Evolutionary conservation across 2,888 invertebrate species (phyloP).

Genomic region (Lasioglossum leucozonium): DNA sequence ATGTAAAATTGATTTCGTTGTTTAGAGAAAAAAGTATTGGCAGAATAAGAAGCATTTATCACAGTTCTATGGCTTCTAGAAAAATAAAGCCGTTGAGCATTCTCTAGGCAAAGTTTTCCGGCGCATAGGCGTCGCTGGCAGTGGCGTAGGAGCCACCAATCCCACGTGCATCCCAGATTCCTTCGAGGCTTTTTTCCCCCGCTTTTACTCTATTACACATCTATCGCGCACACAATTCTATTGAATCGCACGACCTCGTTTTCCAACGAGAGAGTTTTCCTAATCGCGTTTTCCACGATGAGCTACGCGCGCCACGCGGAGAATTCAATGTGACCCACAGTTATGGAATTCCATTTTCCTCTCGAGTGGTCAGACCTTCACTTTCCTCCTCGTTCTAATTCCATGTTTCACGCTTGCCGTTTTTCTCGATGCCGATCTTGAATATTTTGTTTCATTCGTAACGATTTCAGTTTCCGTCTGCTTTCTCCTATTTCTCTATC

Average conservation of each 20-base stretch:
- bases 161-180: conserved; percentile 52
- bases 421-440: conserved; percentile 50
- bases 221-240: conserved; percentile 13
- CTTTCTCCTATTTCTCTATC: neutral
- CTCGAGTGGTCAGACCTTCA: conserved; percentile 54
- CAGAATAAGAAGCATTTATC: neutral
- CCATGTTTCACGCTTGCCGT: conserved; percentile 35
- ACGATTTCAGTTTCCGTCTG: neutral
- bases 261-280: conserved; percentile 41
- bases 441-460: conserved; percentile 14
- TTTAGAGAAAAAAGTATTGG: neutral
- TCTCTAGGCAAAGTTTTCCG: conserved; percentile 39
- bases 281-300: conserved; percentile 38
- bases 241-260: conserved; percentile 42
- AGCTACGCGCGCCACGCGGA: conserved; percentile 26
- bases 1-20: conserved; percentile 3
- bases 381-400: conserved; percentile 57
- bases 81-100: conserved; percentile 8
- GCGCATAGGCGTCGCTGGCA: conserved; percentile 32
- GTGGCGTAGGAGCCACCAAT: conserved; percentile 32
- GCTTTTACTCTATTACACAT: neutral
- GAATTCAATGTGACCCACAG: conserved; percentile 45
- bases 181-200: conserved; percentile 9
- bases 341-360: conserved; percentile 63
- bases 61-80: neutral